Percentiles rank a stretch among this genome's conserved stretches.
phyloP scores from a whole-genome alignment of 2,113 vertebrate species.

The Nothobranchius kuhntae region DNA sequence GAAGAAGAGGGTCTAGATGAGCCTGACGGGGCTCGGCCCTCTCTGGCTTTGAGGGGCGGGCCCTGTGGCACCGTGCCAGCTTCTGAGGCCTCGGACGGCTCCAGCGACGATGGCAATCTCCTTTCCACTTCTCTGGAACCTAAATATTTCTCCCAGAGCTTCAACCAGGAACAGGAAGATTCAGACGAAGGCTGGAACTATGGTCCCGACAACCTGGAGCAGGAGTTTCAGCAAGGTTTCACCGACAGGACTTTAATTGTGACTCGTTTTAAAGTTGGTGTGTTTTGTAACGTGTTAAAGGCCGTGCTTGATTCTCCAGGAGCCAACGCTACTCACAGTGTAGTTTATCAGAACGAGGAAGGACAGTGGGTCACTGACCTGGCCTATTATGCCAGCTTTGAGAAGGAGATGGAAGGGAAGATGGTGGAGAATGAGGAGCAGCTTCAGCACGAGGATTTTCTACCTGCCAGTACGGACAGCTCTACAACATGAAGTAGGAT shows the following conservation, averaged over 20 bases:
- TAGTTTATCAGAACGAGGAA: constrained; percentile 95
- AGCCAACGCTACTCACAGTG: constrained; percentile 66
- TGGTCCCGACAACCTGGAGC: constrained; percentile 58
- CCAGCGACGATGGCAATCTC: constrained; percentile 51
- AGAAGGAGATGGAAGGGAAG: constrained; percentile 81
- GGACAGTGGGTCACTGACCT: constrained; percentile 97
- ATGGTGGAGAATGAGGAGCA: constrained; percentile 49
- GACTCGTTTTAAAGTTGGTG: background rate
- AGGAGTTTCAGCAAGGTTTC: constrained; percentile 73
- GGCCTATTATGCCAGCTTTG: constrained; percentile 92
- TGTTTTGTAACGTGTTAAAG: background rate
- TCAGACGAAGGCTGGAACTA: constrained; percentile 69
- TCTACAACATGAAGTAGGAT: background rate
- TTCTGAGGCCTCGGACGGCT: constrained; percentile 41
- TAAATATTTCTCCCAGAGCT: constrained; percentile 81
- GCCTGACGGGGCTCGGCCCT: constrained; percentile 42
- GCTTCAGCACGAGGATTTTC: constrained; percentile 84
- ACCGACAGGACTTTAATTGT: background rate
- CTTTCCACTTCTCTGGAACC: constrained; percentile 73
- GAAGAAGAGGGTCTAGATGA: constrained; percentile 52
- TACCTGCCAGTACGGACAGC: constrained; percentile 83
- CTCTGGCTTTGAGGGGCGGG: constrained; percentile 53
- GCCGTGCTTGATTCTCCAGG: constrained; percentile 58
- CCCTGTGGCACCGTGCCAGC: constrained; percentile 52
- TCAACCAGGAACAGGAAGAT: constrained; percentile 64